A percentile compares a stretch with the other conserved stretches of the same genome.
Conservation (phyloP, 1,140 invertebrate genomes). For the Hypsibius dujardini region DNA sequence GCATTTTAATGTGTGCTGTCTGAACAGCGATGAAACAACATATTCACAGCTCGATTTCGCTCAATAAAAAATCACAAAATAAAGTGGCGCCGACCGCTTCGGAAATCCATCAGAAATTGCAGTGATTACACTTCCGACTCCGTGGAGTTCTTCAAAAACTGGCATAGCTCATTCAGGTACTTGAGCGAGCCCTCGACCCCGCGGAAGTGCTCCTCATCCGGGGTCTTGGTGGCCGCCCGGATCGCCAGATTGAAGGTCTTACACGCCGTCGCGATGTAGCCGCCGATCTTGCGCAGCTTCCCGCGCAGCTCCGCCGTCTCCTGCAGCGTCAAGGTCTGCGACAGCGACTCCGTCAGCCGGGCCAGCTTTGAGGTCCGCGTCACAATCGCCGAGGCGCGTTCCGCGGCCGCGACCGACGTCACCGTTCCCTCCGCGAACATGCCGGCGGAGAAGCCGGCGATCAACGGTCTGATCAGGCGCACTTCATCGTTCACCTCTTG, state of each 20-base stretch:
- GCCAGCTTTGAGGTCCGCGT: neutral
- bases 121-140: conserved; percentile 7
- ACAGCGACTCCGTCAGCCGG: neutral
- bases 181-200: conserved; percentile 6
- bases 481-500: conserved; percentile 7
- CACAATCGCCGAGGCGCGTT: neutral
- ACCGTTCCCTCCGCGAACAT: conserved; percentile 7
- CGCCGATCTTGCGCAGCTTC: neutral
- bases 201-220: neutral
- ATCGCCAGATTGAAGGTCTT: neutral
- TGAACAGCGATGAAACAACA: no score
- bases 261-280: conserved; percentile 9
- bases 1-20: no score
- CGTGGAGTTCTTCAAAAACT: neutral
- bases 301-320: neutral
- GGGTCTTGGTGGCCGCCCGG: neutral
- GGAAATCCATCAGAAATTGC: neutral
- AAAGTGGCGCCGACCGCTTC: no score
- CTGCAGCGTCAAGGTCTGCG: neutral
- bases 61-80: no score
- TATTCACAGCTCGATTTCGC: no score
- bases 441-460: neutral
- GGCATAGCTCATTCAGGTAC: neutral
- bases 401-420: neutral
- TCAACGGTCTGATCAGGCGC: neutral